phyloP scores from a whole-genome alignment of 1,140 invertebrate species.

The Holcopasites calliopsidis region DNA sequence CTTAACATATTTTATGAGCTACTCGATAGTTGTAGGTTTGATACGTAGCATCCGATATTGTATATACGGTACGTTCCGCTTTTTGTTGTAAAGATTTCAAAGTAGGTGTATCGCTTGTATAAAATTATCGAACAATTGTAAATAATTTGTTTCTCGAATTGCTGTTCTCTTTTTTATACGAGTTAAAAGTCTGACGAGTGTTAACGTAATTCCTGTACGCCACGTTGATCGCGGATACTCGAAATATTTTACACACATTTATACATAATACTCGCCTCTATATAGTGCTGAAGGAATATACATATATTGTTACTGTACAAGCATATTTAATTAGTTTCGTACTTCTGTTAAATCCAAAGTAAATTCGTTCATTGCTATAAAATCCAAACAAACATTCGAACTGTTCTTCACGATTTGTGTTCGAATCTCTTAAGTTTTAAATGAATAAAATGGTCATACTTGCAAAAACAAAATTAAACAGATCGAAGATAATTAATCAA shows the following conservation, averaged over 20 bases:
- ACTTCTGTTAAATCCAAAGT: not conserved
- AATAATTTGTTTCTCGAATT: constrained; percentile 45
- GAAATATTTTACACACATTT: constrained; percentile 37
- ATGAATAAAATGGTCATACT: too few relatives aligned
- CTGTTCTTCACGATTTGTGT: too few relatives aligned
- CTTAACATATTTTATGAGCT: constrained; percentile 65
- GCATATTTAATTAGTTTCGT: constrained; percentile 1
- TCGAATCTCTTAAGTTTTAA: too few relatives aligned
- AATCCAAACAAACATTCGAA: not conserved
- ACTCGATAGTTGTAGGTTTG: constrained; percentile 28
- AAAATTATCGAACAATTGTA: constrained; percentile 42
- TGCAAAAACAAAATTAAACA: not conserved
- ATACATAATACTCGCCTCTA: constrained; percentile 45
- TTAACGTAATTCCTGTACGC: constrained; percentile 6
- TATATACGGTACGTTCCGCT: constrained; percentile 39
- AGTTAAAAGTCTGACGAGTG: constrained; percentile 28
- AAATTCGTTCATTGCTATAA: not conserved
- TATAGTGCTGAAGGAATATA: constrained; percentile 45
- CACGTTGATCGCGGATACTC: constrained; percentile 43
- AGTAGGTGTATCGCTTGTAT: constrained; percentile 30
- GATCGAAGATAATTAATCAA: not conserved
- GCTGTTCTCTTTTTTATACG: constrained; percentile 26
- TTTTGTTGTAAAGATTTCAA: constrained; percentile 44
- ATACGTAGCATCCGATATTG: constrained; percentile 26
- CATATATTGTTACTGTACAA: constrained; percentile 56